Conservation (phyloP, 1,140 invertebrate species). For the Nasonia giraulti region DNA sequence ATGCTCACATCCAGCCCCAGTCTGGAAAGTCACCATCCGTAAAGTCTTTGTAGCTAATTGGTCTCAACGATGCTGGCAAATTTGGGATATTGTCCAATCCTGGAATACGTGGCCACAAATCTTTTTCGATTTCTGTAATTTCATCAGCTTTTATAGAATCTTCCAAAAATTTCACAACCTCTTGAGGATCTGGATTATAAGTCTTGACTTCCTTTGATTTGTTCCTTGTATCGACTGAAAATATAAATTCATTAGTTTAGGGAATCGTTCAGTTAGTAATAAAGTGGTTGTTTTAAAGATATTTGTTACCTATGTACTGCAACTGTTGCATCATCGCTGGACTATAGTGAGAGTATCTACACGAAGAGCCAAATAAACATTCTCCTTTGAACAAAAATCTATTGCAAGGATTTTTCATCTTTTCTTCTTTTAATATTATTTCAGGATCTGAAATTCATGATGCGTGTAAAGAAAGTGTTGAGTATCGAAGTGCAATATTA, state of each 20-base stretch:
- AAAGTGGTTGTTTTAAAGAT: not conserved
- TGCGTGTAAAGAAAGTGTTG: not conserved
- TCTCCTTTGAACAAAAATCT: conserved; percentile 75
- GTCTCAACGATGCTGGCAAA: conserved; percentile 78
- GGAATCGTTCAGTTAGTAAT: not conserved
- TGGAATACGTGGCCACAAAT: conserved; percentile 66
- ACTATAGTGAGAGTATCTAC: conserved; percentile 80
- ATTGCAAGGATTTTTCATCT: conserved; percentile 76
- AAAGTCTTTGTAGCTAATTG: conserved; percentile 75
- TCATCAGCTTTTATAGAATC: conserved; percentile 48
- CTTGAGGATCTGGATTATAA: conserved; percentile 54
- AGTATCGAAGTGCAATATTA: too few species aligned
- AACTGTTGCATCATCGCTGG: conserved; percentile 75
- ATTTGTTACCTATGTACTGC: conserved; percentile 73
- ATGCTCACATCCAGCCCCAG: conserved; percentile 73
- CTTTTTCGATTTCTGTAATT: conserved; percentile 38
- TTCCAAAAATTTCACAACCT: conserved; percentile 64
- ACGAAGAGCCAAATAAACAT: conserved; percentile 78
- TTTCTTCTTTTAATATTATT: conserved; percentile 77
- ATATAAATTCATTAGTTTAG: conserved; percentile 4
- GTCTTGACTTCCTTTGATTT: conserved; percentile 13
- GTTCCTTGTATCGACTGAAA: conserved; percentile 60
- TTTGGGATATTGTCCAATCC: conserved; percentile 71
- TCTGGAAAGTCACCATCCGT: conserved; percentile 69
- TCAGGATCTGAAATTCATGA: conserved; percentile 75